These are phyloP conservation scores for Sebastes aleutianus DNA, from an alignment of 2,797 vertebrate species.

Conservation along the genomic window DNA sequence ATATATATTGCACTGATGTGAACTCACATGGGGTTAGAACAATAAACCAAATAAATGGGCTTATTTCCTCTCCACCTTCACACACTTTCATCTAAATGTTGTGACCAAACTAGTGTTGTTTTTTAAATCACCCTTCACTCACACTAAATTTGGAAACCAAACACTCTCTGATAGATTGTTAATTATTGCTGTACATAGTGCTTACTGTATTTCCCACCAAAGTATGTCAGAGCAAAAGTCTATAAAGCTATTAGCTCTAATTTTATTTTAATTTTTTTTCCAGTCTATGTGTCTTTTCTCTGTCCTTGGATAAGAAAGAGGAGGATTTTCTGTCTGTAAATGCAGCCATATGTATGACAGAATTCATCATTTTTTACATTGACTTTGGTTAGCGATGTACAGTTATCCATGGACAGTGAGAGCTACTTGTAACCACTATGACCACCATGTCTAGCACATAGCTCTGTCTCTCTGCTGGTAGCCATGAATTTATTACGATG, in stretches of 20 bases:
- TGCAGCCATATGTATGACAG: neutral
- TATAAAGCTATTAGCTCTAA: conserved; percentile 2
- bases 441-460: conserved; percentile 41
- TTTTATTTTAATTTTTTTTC: conserved; percentile 16
- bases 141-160: conserved; percentile 7
- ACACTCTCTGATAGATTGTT: conserved; percentile 29
- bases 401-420: conserved; percentile 20
- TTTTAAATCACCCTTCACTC: neutral
- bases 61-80: conserved; percentile 2
- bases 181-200: conserved; percentile 71
- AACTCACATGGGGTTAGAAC: conserved; percentile 34
- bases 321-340: neutral
- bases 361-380: neutral
- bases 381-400: neutral
- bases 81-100: conserved; percentile 5
- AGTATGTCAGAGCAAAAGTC: conserved; percentile 30
- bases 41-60: neutral
- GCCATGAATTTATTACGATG: conserved; percentile 55
- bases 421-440: conserved; percentile 73
- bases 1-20: conserved; percentile 76
- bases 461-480: conserved; percentile 75
- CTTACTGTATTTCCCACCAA: conserved; percentile 51
- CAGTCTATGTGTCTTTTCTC: conserved; percentile 15
- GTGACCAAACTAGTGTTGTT: conserved; percentile 39
- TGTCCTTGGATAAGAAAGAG: conserved; percentile 14